Percentiles rank a stretch among this genome's conserved stretches.
Conservation (phyloP, 2,797 vertebrate genomes). For the Otus scops region DNA sequence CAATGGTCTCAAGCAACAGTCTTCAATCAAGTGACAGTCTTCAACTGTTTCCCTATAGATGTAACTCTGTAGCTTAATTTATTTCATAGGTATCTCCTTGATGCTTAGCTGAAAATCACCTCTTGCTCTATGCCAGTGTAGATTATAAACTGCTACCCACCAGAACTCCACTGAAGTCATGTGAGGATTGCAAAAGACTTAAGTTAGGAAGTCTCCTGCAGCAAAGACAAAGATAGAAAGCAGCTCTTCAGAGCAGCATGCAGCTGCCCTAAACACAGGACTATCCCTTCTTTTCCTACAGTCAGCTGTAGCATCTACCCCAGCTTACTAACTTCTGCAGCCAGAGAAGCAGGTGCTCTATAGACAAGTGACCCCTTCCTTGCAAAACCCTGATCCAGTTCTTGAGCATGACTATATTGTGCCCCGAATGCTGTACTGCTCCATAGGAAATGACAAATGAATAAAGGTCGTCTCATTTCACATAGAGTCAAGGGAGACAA, state of each 20-base stretch:
- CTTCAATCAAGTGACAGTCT: background rate
- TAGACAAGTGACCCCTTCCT: background rate
- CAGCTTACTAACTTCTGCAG: background rate
- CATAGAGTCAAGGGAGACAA: background rate
- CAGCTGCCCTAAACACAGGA: background rate
- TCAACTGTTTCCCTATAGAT: background rate
- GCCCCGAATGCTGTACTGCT: background rate
- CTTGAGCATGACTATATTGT: background rate
- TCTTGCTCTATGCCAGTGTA: background rate
- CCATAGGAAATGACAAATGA: background rate
- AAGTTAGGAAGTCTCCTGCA: background rate
- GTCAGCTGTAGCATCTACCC: background rate
- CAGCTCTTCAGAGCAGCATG: background rate
- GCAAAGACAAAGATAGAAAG: background rate
- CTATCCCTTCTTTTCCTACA: background rate
- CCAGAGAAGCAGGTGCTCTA: background rate
- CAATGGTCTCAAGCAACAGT: background rate
- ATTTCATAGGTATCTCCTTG: background rate
- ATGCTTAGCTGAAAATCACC: background rate
- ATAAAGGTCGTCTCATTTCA: background rate
- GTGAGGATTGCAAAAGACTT: background rate
- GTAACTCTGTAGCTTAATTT: background rate
- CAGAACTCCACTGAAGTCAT: background rate
- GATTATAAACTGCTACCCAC: background rate
- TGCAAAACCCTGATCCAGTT: background rate